A percentile compares a stretch with the other conserved stretches of the same genome.
These are phyloP conservation scores for Entomobrya proxima DNA, from an alignment of 2,888 invertebrate genomes.

Conservation along the genomic window DNA sequence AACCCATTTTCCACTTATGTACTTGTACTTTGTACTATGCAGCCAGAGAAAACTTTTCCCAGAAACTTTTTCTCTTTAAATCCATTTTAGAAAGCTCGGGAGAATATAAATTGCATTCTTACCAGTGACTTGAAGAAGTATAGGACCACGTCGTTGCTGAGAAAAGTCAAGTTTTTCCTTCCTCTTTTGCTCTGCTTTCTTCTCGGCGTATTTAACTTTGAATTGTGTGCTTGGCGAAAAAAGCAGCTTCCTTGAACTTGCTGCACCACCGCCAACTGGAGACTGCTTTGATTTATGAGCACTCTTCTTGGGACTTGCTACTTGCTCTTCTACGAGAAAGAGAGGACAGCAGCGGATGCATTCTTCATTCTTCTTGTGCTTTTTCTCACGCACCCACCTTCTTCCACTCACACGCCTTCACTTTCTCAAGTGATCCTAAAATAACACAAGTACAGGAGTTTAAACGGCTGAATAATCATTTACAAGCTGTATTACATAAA, in stretches of 20 bases:
- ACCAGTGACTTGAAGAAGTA: conserved; percentile 50
- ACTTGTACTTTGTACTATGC: too few relatives aligned
- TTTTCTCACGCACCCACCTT: conserved; percentile 35
- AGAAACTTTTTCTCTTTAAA: too few relatives aligned
- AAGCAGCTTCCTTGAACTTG: conserved; percentile 51
- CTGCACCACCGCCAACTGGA: conserved; percentile 24
- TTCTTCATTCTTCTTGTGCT: conserved; percentile 29
- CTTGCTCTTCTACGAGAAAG: background rate
- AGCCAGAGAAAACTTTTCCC: conserved; percentile 36
- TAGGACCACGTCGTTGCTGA: background rate
- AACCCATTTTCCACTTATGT: conserved; percentile 2
- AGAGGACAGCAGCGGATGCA: conserved; percentile 41
- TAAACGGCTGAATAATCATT: conserved; percentile 39
- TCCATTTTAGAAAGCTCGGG: conserved; percentile 17
- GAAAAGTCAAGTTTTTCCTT: conserved; percentile 42
- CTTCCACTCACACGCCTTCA: background rate
- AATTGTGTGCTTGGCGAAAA: background rate
- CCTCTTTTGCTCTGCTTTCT: background rate
- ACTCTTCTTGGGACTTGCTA: conserved; percentile 30
- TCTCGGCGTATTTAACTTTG: conserved; percentile 3
- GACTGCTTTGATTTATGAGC: conserved; percentile 56
- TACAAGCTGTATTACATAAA: conserved; percentile 23
- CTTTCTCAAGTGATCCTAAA: conserved; percentile 26
- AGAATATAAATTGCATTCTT: conserved; percentile 62
- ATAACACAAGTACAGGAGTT: conserved; percentile 18